A percentile compares a stretch with the other conserved stretches of the same genome.
Evolutionary conservation across 2,888 invertebrate species (phyloP).

Genomic region (Pharmacophagus antenor): DNA sequence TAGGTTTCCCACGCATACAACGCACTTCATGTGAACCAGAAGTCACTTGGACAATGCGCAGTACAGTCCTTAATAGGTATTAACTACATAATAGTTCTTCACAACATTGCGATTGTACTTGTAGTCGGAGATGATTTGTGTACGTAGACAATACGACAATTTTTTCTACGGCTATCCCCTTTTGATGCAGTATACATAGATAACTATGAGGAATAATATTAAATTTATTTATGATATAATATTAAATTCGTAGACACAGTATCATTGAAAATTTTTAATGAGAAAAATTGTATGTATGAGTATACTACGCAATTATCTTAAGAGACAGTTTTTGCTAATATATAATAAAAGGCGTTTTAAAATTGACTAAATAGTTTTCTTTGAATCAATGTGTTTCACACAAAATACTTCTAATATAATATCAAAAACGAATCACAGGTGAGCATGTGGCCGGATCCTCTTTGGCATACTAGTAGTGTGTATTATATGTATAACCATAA

Average conservation of each 20-base stretch:
- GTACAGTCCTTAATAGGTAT: conserved; percentile 19
- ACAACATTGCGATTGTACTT: neutral
- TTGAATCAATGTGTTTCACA: neutral
- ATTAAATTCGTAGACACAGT: no score
- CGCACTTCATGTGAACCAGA: conserved; percentile 13
- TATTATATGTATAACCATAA: no score
- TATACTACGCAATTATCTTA: no score
- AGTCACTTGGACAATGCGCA: conserved; percentile 14
- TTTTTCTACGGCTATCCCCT: neutral
- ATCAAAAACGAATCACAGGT: no score
- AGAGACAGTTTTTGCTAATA: conserved; percentile 13
- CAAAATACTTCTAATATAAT: neutral
- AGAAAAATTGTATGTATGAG: no score
- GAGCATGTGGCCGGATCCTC: no score
- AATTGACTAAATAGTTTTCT: neutral
- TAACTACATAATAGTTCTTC: conserved; percentile 17
- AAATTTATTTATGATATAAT: no score
- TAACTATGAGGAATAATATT: no score
- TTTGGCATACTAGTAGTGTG: no score
- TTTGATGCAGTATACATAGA: neutral
- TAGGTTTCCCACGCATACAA: conserved; percentile 9
- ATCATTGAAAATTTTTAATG: no score
- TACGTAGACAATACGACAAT: no score
- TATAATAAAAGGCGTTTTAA: conserved; percentile 20
- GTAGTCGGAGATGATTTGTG: neutral